Base-by-base conservation (phyloP, 2,113 vertebrate genomes). In the Trichomycterus rosablanca region DNA sequence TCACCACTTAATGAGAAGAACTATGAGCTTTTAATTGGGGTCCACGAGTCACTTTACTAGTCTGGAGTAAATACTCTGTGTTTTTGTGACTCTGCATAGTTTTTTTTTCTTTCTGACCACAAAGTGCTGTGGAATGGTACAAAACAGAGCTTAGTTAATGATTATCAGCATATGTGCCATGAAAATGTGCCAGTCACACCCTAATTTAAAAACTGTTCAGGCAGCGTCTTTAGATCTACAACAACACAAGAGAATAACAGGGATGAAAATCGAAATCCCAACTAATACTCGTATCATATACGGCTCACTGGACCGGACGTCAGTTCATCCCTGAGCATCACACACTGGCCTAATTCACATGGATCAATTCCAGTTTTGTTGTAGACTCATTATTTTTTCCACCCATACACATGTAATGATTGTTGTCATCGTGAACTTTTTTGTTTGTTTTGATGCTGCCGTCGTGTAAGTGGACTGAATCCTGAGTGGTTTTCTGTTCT, bases 21-120 rank as follows among this genome's bases (percentile, higher is more conserved):
- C 53, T 80, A 80, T 68, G 70, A 81, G 80, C 76, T 54, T 84
- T 81, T 79, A 67, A 83, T 87, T 82, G 81, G 67, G 73, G 75
- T 80, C 70, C 76, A 74, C 68, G 68, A 78, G 66, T 71, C 71
- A 60, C 72, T 76, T 76, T 67, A 76, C 76, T 83, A 68, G 74
- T 68, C 56, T 77, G 63, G 68, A 76, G 79, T 78, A 76, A 78
- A 82, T 82, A 78, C 74, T 80, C 80, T 80, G 5, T 24, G 12
- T 12, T 63, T 74, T 73, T 73, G 66, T 65, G 59, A 75, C 75
- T 77, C 73, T 74, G 81, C 80, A 81, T 62, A 22, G 70, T 71
- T 78, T 83, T 74, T 78, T 85, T 83, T 83, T 52, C 58, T 77
- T 66, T 30, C 57, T 72, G 49, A 78, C 80, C 80, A 51, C 84